These are phyloP conservation scores for Tauraco erythrolophus DNA, from an alignment of 2,113 vertebrate species.

Conservation along the genomic window DNA sequence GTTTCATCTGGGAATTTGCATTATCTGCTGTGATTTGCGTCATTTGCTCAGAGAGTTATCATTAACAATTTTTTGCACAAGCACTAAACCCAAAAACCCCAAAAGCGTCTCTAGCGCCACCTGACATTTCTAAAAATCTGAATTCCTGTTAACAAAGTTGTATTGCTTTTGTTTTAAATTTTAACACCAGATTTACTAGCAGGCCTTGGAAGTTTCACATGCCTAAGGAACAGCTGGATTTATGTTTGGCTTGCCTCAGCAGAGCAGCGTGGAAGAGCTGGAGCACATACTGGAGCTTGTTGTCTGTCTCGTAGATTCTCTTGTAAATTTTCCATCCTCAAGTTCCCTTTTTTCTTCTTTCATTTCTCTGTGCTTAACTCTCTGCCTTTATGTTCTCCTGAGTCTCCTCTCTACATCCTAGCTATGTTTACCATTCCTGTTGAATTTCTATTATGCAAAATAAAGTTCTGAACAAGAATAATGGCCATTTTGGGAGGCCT, in stretches of 20 bases:
- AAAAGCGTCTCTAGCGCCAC: neutral
- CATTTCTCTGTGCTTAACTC: neutral
- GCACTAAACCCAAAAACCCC: neutral
- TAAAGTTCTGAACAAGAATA: neutral
- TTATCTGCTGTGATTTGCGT: neutral
- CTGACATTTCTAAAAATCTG: neutral
- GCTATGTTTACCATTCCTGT: neutral
- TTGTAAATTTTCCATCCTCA: neutral
- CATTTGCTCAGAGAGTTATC: neutral
- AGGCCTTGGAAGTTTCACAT: neutral
- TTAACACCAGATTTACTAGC: neutral
- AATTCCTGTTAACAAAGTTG: neutral
- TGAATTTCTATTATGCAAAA: neutral
- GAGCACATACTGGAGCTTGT: neutral
- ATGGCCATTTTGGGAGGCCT: neutral
- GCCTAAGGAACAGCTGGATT: neutral
- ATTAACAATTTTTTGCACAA: neutral
- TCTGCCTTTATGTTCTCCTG: neutral
- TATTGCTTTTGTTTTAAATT: neutral
- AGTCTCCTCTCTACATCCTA: neutral
- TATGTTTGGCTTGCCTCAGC: neutral
- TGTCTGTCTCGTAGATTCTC: neutral
- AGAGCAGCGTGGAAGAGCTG: neutral
- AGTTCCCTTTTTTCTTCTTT: neutral
- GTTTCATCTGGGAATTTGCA: neutral